phyloP scores from a whole-genome alignment of 2,888 invertebrate species.

The Laspeyria flexula region DNA sequence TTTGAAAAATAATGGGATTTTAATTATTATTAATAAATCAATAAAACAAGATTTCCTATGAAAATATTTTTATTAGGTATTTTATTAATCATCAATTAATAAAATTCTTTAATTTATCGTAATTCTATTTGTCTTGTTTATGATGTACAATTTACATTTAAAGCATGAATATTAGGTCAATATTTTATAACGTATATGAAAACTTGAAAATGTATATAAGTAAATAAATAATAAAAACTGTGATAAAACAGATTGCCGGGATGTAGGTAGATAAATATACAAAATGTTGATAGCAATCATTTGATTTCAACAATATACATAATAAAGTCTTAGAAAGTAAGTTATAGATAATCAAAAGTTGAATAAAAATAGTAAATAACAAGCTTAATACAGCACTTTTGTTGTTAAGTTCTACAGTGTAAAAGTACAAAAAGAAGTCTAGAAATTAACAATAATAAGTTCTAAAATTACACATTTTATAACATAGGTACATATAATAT shows the following conservation, averaged over 20 bases:
- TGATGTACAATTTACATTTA: slow-evolving; percentile 44
- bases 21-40: background rate
- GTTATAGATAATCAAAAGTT: too few species aligned
- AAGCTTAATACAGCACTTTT: background rate
- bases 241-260: slow-evolving; percentile 19
- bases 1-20: too few species aligned
- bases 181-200: slow-evolving; percentile 29
- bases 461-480: slow-evolving; percentile 28
- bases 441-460: slow-evolving; percentile 17
- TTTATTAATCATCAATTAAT: slow-evolving; percentile 38
- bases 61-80: slow-evolving; percentile 41
- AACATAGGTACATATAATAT: slow-evolving; percentile 19
- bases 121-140: slow-evolving; percentile 33
- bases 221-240: slow-evolving; percentile 10
- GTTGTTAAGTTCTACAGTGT: background rate
- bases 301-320: too few species aligned
- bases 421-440: slow-evolving; percentile 11
- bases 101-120: slow-evolving; percentile 36
- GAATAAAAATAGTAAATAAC: background rate
- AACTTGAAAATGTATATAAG: slow-evolving; percentile 7
- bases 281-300: background rate
- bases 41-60: slow-evolving; percentile 17
- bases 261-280: slow-evolving; percentile 11
- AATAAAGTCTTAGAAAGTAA: too few species aligned
- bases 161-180: slow-evolving; percentile 46